Percentiles rank a stretch among this genome's conserved stretches.
Evolutionary conservation across 2,113 vertebrate genomes (phyloP).

Genomic region (Leucoraja erinaceus): DNA sequence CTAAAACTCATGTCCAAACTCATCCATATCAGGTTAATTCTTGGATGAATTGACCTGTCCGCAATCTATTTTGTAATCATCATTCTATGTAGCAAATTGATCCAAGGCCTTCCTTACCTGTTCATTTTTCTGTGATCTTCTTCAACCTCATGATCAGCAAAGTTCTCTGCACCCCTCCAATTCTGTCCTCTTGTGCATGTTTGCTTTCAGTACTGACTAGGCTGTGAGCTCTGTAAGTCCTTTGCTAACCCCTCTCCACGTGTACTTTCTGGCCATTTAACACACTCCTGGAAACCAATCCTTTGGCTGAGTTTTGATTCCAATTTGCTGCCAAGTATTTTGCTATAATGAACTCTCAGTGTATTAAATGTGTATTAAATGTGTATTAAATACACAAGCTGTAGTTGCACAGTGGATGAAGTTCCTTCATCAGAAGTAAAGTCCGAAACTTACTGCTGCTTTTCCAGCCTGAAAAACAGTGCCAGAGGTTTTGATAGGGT

Average conservation of each 20-base stretch:
- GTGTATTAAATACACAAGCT: not conserved
- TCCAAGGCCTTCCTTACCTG: not conserved
- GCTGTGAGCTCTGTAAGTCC: not conserved
- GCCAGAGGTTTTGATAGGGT: not conserved
- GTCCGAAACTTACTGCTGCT: not conserved
- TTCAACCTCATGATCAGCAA: not conserved
- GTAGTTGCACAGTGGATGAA: not conserved
- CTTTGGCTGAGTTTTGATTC: not conserved
- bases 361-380: not conserved
- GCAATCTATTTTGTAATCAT: not conserved
- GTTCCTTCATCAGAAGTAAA: not conserved
- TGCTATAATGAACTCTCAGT: not conserved
- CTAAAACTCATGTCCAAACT: not conserved
- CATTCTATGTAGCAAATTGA: not conserved
- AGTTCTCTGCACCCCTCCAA: not conserved
- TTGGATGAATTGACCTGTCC: not conserved
- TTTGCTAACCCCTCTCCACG: not conserved
- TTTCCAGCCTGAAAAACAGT: not conserved
- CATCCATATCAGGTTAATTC: not conserved
- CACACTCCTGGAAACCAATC: not conserved
- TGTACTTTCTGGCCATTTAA: not conserved
- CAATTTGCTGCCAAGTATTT: not conserved
- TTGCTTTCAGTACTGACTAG: not conserved
- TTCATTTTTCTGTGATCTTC: not conserved
- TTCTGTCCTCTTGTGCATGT: not conserved